A percentile compares a stretch with the other conserved stretches of the same genome.
These are phyloP conservation scores for Drosophila ustulata DNA, from an alignment of 2,888 invertebrate species.

Conservation along the genomic window DNA sequence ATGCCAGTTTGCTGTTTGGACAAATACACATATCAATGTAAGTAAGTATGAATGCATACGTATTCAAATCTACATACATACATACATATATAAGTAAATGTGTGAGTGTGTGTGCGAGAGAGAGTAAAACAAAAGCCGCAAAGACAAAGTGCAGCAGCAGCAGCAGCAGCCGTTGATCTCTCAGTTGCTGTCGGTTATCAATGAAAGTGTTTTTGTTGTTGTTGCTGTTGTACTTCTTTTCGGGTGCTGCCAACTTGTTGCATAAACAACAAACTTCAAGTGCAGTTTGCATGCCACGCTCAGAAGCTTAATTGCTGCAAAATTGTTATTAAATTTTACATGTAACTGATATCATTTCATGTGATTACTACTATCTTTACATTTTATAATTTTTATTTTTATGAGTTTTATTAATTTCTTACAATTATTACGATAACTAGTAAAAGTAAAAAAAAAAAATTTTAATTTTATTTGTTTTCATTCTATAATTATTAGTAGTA, in stretches of 20 bases:
- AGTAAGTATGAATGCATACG: constrained; percentile 38
- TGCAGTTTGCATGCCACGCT: constrained; percentile 13
- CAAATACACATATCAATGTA: constrained; percentile 29
- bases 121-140: constrained; percentile 55
- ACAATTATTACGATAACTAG: too few relatives aligned
- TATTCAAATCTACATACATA: constrained; percentile 6
- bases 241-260: constrained; percentile 44
- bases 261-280: constrained; percentile 17
- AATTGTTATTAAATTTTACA: background rate
- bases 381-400: background rate
- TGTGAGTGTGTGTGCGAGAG: constrained; percentile 19
- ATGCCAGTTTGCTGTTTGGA: constrained; percentile 54
- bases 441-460: too few relatives aligned
- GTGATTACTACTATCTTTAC: too few relatives aligned
- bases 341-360: background rate
- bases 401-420: too few relatives aligned
- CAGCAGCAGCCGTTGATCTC: constrained; percentile 49
- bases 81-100: background rate
- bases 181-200: constrained; percentile 47
- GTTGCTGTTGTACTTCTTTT: constrained; percentile 6
- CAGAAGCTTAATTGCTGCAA: constrained; percentile 3
- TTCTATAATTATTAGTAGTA: too few relatives aligned
- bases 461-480: too few relatives aligned
- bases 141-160: constrained; percentile 59
- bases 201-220: constrained; percentile 54